Percentiles rank a stretch among this genome's conserved stretches.
phyloP scores from a whole-genome alignment of 2,113 vertebrate species.

The Phyllopteryx taeniolatus region DNA sequence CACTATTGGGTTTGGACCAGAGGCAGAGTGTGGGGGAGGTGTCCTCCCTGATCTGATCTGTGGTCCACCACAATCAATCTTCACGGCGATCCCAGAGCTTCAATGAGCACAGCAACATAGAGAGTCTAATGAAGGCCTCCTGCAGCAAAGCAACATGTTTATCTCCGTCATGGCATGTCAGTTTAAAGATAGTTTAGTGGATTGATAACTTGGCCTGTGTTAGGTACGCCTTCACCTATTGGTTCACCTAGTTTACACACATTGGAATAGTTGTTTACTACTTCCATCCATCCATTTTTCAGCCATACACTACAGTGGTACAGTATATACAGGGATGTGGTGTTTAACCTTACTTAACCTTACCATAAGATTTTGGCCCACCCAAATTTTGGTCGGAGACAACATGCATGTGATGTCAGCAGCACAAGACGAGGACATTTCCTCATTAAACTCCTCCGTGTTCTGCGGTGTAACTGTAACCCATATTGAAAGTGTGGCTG shows the following conservation, averaged over 20 bases:
- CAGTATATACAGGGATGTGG: too few species aligned
- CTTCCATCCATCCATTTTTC: background rate
- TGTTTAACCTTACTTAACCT: too few species aligned
- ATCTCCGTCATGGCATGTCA: constrained; percentile 40
- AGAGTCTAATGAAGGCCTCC: constrained; percentile 58
- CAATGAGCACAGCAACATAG: constrained; percentile 45
- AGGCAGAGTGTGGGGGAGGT: constrained; percentile 49
- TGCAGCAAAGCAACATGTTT: constrained; percentile 51
- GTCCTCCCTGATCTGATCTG: constrained; percentile 61
- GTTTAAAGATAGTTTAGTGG: constrained; percentile 33
- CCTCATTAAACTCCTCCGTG: too few species aligned
- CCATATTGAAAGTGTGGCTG: too few species aligned
- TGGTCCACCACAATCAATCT: constrained; percentile 62
- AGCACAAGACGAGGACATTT: too few species aligned
- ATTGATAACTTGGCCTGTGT: constrained; percentile 23
- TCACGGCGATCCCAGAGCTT: constrained; percentile 49
- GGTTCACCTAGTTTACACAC: constrained; percentile 8
- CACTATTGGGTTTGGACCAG: constrained; percentile 55
- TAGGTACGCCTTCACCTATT: constrained; percentile 14
- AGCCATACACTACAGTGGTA: background rate
- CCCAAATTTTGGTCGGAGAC: too few species aligned
- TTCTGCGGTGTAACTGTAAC: too few species aligned
- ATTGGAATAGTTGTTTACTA: background rate
- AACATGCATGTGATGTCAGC: too few species aligned
- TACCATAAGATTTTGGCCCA: too few species aligned